phyloP scores from a whole-genome alignment of 2,888 invertebrate genomes.

The Pandemis heparana region DNA sequence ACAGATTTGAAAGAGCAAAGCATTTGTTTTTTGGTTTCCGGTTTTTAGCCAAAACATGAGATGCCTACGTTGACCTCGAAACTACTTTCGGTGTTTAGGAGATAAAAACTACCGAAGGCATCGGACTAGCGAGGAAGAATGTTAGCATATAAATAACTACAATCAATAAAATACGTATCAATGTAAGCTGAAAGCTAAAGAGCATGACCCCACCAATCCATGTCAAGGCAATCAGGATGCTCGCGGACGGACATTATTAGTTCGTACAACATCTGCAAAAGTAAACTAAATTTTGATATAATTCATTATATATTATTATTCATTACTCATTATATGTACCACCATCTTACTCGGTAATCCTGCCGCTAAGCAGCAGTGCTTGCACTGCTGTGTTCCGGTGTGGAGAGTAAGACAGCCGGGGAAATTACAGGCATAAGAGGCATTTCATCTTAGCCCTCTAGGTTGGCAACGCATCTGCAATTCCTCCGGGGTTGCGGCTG shows the following conservation, averaged over 20 bases:
- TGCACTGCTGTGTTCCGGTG: too few relatives aligned
- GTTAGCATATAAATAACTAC: not conserved
- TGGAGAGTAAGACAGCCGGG: too few relatives aligned
- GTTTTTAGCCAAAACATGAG: not conserved
- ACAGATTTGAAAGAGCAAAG: not conserved
- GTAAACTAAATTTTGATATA: not conserved
- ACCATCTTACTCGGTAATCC: too few relatives aligned
- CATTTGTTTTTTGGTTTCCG: not conserved
- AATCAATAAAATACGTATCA: not conserved
- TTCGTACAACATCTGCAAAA: conserved; percentile 18
- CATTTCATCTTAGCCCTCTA: too few relatives aligned
- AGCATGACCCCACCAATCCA: conserved; percentile 69
- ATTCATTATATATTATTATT: not conserved
- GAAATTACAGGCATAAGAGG: too few relatives aligned
- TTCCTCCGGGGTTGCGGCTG: too few relatives aligned
- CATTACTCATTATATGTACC: too few relatives aligned
- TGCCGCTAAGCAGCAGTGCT: too few relatives aligned
- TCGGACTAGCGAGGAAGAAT: not conserved
- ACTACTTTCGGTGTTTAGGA: too few relatives aligned
- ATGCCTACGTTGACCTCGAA: too few relatives aligned
- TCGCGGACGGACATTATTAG: conserved; percentile 64
- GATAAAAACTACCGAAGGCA: not conserved
- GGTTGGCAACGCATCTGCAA: too few relatives aligned
- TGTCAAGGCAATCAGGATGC: conserved; percentile 81
- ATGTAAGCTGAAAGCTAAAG: conserved; percentile 56